Evolutionary conservation across 2,888 invertebrate species (phyloP), one percentile per base, ranked within the genome.

Genomic region (Scelioninae gen. 1): DNA sequence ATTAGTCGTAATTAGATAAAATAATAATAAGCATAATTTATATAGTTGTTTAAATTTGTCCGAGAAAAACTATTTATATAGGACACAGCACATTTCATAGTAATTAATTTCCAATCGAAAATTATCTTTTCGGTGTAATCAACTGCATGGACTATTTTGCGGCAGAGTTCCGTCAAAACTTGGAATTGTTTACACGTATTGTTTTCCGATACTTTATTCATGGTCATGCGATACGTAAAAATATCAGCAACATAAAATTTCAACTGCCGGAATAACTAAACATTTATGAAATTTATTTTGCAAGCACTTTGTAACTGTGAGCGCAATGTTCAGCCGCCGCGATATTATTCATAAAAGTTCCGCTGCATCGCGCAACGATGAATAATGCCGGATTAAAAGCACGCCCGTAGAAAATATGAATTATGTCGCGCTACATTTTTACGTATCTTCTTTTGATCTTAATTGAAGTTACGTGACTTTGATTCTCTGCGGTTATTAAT

Each of bases 281-380:
- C 60, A 49, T 56, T 76, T 43, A 58, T 58, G 55, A 58, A 66
- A 75, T 75, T 60, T 76, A 76, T 76, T 76, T 76, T 43, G n/a
- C 43, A 13, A 68, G 38, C 29, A 45, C 62, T 53, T 77, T 62
- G 13, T 45, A 51, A 62, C 76, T 31, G 38, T 53, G 23, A 13
- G 62, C 47, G 32, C 49, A 40, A 51, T 51, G 66, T 66, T 75
- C 43, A 66, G 58, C 58, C 34, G 40, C 58, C 10, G 55, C 55
- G 58, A 77, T 77, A 69, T 69, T 69, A 77, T 77, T 77, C 69
- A 77, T 77, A 77, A 69, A 77, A 69, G 38, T 77, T 77, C 53
- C 69, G 47, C 40, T 63, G 40, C 53, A 63, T 43, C 34, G 63
- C 56, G 13, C 56, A 63, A 60, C 58, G 69, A 47, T 56, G 77